Evolutionary conservation across 2,113 vertebrate genomes (phyloP), one percentile per base, ranked within the genome.

Genomic region (Phaethon lepturus): DNA sequence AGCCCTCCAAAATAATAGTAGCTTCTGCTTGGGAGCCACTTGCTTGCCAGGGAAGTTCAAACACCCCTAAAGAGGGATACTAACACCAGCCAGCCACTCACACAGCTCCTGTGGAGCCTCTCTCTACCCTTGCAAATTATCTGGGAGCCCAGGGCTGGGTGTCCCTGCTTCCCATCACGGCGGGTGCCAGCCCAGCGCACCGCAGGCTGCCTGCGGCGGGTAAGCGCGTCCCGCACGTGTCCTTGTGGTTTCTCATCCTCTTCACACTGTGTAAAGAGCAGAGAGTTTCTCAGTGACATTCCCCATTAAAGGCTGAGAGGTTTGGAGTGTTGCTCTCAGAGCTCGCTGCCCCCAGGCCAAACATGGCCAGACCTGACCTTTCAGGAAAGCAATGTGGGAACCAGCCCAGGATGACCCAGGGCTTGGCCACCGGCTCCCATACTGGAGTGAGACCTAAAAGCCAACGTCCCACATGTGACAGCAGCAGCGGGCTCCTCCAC

Each of bases 171-270:
- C 10, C 33, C 47, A 42, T 5, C 7, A 1, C 63, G 64, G 72
- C 24, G 58, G n/a, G 38, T 86, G 87, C 38, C 56, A 50, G 22
- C 19, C 59, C 3, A 1, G 53, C 1, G 4, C 33, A n/a, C 11
- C 0, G 0, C 5, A 1, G 56, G 60, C 84, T 72, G 62, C 29
- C 60, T 0, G 0, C 42, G 76, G 38, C 0, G 0, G 20, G 7
- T 49, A 38, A 78, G 40, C 0, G 0, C 1, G 1, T 59, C 52
- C 35, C 6, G 0, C 31, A 28, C 0, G 0, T 0, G 2, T 15
- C 40, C 62, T 42, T 92, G 56, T 8, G 29, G 42, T 20, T 80
- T 25, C 50, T 88, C 55, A 68, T 68, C 74, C 55, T 66, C 86
- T 76, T 73, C 74, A 69, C 9, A 5, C 45, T 59, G 52, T 56